These are phyloP conservation scores for Ylistrum balloti DNA, from an alignment of 1,140 invertebrate genomes.

Conservation along the genomic window DNA sequence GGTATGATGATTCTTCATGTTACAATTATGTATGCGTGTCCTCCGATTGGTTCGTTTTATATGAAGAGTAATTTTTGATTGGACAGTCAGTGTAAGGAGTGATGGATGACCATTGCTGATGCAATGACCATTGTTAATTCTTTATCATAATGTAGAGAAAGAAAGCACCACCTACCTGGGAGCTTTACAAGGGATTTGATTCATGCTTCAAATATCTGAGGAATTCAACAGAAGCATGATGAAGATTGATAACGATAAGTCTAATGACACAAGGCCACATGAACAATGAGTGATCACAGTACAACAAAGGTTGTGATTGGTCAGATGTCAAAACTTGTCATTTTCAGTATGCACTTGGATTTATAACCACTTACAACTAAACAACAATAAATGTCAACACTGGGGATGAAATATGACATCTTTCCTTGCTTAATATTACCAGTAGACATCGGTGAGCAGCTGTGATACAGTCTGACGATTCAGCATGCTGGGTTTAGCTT, in stretches of 20 bases:
- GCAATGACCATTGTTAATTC: no score
- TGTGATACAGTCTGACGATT: background rate
- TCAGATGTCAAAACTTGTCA: slow-evolving; percentile 27
- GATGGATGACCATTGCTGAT: no score
- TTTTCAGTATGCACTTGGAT: background rate
- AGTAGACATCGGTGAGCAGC: no score
- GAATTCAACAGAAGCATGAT: background rate
- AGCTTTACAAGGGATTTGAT: no score
- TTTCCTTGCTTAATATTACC: background rate
- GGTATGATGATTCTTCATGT: no score
- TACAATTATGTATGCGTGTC: no score
- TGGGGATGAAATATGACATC: background rate
- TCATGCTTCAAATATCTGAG: background rate
- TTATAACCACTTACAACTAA: background rate
- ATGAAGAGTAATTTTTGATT: no score
- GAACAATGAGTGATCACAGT: background rate
- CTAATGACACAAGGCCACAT: background rate
- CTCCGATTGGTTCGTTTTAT: no score
- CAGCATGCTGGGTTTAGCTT: no score
- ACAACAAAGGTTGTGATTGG: background rate
- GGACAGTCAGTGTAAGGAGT: no score
- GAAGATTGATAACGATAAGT: background rate
- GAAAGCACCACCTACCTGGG: no score
- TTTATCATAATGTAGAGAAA: no score
- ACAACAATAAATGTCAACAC: slow-evolving; percentile 11